Percentiles rank a stretch among this genome's conserved stretches.
Evolutionary conservation across 2,797 vertebrate species (phyloP).

Genomic region (Leucoraja ocellata): DNA sequence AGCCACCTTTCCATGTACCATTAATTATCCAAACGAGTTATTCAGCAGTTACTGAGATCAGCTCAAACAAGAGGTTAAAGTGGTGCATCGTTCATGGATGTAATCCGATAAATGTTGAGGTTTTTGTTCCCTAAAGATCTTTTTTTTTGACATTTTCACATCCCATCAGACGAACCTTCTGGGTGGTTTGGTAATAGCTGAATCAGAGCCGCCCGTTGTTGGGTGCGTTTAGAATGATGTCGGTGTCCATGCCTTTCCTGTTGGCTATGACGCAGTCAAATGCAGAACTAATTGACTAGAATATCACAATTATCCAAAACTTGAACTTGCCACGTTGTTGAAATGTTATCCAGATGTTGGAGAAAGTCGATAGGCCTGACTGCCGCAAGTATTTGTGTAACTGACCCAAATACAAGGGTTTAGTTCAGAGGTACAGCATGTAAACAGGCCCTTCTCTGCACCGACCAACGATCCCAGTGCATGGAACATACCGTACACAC

Average conservation of each 20-base stretch:
- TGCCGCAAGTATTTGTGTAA: background rate
- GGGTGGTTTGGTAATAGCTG: background rate
- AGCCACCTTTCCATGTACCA: background rate
- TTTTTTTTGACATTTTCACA: background rate
- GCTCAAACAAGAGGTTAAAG: background rate
- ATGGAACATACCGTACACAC: no score
- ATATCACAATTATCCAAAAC: background rate
- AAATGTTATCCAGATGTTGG: background rate
- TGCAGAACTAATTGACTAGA: background rate
- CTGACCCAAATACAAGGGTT: no score
- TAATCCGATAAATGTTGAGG: background rate
- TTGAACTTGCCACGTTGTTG: background rate
- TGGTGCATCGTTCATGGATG: background rate
- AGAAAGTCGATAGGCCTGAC: background rate
- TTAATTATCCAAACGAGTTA: background rate
- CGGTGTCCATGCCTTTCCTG: background rate
- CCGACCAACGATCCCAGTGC: no score
- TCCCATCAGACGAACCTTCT: background rate
- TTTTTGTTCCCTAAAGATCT: background rate
- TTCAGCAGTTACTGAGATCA: background rate
- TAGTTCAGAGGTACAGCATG: background rate
- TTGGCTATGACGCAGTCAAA: no score
- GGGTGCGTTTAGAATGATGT: background rate
- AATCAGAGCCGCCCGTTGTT: background rate
- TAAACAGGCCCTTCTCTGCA: no score